Evolutionary conservation across 2,113 vertebrate species (phyloP).

Genomic region (Haemorhous mexicanus): DNA sequence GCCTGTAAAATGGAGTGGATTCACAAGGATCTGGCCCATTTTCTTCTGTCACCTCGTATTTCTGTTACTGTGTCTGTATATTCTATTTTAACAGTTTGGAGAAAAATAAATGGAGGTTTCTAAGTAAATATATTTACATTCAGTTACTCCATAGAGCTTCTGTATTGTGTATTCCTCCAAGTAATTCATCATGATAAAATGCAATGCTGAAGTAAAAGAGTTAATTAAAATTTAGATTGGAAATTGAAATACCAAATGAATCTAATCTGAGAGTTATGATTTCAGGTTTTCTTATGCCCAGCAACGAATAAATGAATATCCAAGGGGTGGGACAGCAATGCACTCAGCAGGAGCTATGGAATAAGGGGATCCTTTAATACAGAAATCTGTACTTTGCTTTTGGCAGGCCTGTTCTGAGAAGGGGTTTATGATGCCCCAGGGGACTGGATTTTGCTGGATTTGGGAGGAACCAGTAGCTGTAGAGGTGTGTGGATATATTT

Average conservation of each 20-base stretch:
- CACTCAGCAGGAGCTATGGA: background rate
- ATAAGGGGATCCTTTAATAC: background rate
- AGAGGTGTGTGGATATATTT: background rate
- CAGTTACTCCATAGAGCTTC: background rate
- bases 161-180: background rate
- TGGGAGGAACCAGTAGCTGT: background rate
- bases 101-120: background rate
- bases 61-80: background rate
- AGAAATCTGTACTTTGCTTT: background rate
- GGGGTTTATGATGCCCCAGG: background rate
- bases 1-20: background rate
- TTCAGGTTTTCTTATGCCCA: constrained; percentile 22
- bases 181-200: background rate
- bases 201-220: background rate
- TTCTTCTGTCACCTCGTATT: background rate
- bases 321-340: background rate
- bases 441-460: background rate
- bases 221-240: background rate
- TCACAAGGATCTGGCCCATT: background rate
- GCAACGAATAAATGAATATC: background rate
- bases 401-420: background rate
- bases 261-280: background rate
- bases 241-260: background rate
- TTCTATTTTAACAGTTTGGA: background rate
- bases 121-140: background rate